phyloP scores from a whole-genome alignment of 2,888 invertebrate genomes.

The Amphipoea lucens region DNA sequence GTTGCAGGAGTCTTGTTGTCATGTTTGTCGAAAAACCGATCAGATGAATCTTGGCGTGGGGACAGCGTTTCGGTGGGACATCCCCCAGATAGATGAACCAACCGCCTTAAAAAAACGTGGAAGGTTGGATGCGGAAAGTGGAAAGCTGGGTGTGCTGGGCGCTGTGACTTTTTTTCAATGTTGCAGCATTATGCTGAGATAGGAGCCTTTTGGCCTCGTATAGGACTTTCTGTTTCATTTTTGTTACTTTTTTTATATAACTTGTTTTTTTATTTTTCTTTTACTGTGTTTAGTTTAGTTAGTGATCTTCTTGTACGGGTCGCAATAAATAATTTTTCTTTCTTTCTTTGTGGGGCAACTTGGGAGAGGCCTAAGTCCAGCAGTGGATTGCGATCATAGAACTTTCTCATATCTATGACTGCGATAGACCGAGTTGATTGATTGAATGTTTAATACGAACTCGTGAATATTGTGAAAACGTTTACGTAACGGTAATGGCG shows the following conservation, averaged over 20 bases:
- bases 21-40: not conserved
- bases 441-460: not conserved
- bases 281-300: too few species aligned
- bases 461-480: conserved; percentile 34
- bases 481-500: conserved; percentile 8
- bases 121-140: not conserved
- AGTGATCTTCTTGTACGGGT: too few species aligned
- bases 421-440: not conserved
- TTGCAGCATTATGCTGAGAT: too few species aligned
- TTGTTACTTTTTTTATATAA: too few species aligned
- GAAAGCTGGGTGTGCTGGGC: not conserved
- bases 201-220: too few species aligned
- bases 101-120: not conserved
- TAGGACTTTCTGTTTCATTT: too few species aligned
- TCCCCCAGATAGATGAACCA: not conserved
- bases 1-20: not conserved
- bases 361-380: not conserved
- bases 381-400: too few species aligned
- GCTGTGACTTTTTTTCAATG: too few species aligned
- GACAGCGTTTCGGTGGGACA: not conserved
- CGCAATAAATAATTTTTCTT: too few species aligned
- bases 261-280: too few species aligned
- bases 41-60: not conserved
- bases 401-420: too few species aligned
- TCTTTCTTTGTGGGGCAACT: not conserved